Base-by-base conservation (phyloP, 2,113 vertebrate genomes). In the Loxodonta africana region DNA sequence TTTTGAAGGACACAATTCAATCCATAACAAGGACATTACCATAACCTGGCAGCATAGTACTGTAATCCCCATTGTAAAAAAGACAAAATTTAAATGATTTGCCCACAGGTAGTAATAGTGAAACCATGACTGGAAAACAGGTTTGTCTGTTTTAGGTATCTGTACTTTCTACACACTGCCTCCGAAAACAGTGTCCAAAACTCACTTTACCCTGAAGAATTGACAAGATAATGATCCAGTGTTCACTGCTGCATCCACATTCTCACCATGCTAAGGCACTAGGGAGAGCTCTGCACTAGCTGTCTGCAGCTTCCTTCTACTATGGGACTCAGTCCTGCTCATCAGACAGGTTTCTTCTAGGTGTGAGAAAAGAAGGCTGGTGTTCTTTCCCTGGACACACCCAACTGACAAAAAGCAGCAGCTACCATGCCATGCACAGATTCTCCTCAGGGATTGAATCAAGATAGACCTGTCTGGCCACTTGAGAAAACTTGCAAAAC, bases 191-290 rank as follows among this genome's bases (percentile, higher is more conserved):
- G 9, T 67, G 18, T 6, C 6, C 41, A 44, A 17, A 33, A 25
- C 9, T 83, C 74, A 26, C 7, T 46, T 25, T 30, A 10, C 23
- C 44, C 41, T 28, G 14, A 60, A 46, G 69, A 90, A 51, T 69
- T 44, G 46, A 23, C 3, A 57, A 83, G 21, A 9, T 20, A 63
- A 20, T 17, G 10, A 17, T 0, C 25, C 51, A 20, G 5, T 0
- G 23, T 12, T 26, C 8, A 26, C 8, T 4, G 30, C 1, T 5
- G 8, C 2, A 3, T 0, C 26, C 67, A n/a, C 23, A 8, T 33
- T 44, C 53, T 83, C 8, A 4, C n/a, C 6, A 1, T 1, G 4
- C 8, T 4, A 11, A 23, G 33, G 71, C 3, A 0, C 84, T 1
- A 30, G 53, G 62, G 62, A 1, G 10, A 1, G 33, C 69, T 53